These are phyloP conservation scores for Drosophila setifemur DNA, from an alignment of 1,140 invertebrate species.

Conservation along the genomic window DNA sequence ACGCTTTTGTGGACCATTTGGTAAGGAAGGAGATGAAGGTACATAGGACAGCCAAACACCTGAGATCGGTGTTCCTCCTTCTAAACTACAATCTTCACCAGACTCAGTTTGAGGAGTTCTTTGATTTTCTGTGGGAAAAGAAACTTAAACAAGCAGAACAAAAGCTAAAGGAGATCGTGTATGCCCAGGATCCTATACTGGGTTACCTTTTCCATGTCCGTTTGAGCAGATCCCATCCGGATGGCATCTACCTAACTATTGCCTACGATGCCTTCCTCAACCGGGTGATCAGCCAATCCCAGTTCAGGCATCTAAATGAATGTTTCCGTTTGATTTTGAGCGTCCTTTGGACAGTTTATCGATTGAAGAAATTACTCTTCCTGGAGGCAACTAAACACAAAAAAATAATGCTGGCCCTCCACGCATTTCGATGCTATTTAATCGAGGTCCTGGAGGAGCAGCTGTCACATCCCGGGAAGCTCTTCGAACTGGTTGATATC, in stretches of 20 bases:
- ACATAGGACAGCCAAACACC: not conserved
- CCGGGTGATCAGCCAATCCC: not conserved
- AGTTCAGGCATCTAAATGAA: not conserved
- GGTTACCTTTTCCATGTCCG: not conserved
- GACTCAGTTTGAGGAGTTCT: not conserved
- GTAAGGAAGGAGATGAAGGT: not conserved
- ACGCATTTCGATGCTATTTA: not conserved
- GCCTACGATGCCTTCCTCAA: not conserved
- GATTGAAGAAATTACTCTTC: not conserved
- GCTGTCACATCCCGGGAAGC: not conserved
- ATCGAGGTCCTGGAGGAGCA: not conserved
- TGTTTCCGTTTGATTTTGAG: not conserved
- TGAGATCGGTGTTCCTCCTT: constrained; percentile 4
- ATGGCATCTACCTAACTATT: not conserved
- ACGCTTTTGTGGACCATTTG: constrained; percentile 12
- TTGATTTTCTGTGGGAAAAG: not conserved
- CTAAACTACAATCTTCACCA: not conserved
- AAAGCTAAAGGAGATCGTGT: constrained; percentile 1
- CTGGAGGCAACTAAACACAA: not conserved
- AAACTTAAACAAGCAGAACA: not conserved
- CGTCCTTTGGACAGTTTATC: not conserved
- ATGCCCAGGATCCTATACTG: not conserved
- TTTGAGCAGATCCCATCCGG: not conserved
- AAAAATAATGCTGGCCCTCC: not conserved
- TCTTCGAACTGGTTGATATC: not conserved